Percentiles rank a stretch among this genome's conserved stretches.
These are phyloP conservation scores for Thera obeliscata DNA, from an alignment of 2,888 invertebrate species.

Conservation along the genomic window DNA sequence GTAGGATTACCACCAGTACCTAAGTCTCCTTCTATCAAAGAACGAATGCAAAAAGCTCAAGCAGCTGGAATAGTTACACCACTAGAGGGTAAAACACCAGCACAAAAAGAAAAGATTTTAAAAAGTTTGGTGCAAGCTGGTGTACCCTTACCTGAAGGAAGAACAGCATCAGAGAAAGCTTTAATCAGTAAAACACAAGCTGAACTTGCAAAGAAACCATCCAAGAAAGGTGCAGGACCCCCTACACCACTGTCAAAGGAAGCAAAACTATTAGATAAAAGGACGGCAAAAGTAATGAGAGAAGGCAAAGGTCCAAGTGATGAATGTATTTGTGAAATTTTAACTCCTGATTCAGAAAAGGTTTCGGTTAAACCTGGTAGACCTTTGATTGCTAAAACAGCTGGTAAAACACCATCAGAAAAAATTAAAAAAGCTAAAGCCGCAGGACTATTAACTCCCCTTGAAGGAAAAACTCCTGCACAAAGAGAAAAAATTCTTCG, in stretches of 20 bases:
- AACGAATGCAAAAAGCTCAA: slow-evolving; percentile 42
- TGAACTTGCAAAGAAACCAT: slow-evolving; percentile 4
- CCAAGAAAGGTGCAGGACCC: slow-evolving; percentile 40
- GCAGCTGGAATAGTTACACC: slow-evolving; percentile 42
- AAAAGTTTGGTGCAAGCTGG: slow-evolving; percentile 42
- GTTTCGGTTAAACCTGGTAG: slow-evolving; percentile 39
- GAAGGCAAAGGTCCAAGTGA: slow-evolving; percentile 54
- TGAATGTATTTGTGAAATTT: slow-evolving; percentile 52
- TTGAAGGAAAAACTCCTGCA: slow-evolving; percentile 43
- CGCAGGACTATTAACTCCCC: slow-evolving; percentile 43
- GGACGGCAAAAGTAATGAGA: slow-evolving; percentile 48
- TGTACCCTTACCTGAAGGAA: slow-evolving; percentile 44
- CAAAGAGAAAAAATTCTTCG: slow-evolving; percentile 27
- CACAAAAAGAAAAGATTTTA: slow-evolving; percentile 46
- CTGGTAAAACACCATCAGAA: slow-evolving; percentile 42
- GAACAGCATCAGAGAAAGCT: slow-evolving; percentile 45
- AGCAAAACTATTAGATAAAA: slow-evolving; percentile 27
- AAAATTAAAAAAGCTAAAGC: slow-evolving; percentile 44
- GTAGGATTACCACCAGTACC: slow-evolving; percentile 50
- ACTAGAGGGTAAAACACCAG: slow-evolving; percentile 39
- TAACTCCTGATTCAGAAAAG: slow-evolving; percentile 47
- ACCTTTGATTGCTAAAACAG: slow-evolving; percentile 33
- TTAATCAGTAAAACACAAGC: slow-evolving; percentile 19
- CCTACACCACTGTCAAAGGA: slow-evolving; percentile 44
- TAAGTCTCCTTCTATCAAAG: slow-evolving; percentile 41